Evolutionary conservation across 2,888 invertebrate genomes (phyloP).

Genomic region (Venustoraphidia nigricollis): DNA sequence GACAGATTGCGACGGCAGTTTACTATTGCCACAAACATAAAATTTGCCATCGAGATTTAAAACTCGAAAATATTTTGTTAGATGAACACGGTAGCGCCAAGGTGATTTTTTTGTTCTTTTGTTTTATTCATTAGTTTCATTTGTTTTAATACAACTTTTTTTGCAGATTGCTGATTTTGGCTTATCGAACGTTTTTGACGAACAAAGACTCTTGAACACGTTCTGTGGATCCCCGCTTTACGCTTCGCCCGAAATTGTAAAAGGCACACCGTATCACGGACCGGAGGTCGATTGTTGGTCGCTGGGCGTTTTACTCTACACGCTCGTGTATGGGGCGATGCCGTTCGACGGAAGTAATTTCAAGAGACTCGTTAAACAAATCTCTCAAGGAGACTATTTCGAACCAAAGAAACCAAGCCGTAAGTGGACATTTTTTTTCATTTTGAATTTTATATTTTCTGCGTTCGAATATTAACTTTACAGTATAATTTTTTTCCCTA

Average conservation of each 20-base stretch:
- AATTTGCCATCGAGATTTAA: conserved; percentile 91
- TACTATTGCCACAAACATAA: conserved; percentile 98
- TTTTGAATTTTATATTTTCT: background rate
- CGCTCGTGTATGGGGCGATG: conserved; percentile 98
- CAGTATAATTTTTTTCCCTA: background rate
- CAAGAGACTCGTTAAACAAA: conserved; percentile 89
- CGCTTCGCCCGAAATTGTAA: conserved; percentile 95
- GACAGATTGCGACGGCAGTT: conserved; percentile 91
- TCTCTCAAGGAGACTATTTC: conserved; percentile 93
- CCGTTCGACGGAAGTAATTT: conserved; percentile 98
- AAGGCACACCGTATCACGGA: conserved; percentile 91
- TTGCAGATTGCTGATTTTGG: conserved; percentile 95
- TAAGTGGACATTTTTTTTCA: conserved; percentile 29
- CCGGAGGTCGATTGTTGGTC: conserved; percentile 96
- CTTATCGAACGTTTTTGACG: conserved; percentile 90
- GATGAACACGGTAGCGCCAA: conserved; percentile 91
- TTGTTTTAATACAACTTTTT: background rate
- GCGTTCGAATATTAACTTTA: background rate
- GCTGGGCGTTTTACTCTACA: conserved; percentile 90
- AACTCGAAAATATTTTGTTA: conserved; percentile 85
- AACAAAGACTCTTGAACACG: conserved; percentile 69
- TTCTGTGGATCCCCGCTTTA: conserved; percentile 95
- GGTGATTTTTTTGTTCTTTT: conserved; percentile 33
- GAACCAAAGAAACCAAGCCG: conserved; percentile 90
- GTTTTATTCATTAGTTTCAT: background rate